Percentiles rank a stretch among this genome's conserved stretches.
phyloP scores from a whole-genome alignment of 2,113 vertebrate genomes.

The Aspidoscelis tigris region DNA sequence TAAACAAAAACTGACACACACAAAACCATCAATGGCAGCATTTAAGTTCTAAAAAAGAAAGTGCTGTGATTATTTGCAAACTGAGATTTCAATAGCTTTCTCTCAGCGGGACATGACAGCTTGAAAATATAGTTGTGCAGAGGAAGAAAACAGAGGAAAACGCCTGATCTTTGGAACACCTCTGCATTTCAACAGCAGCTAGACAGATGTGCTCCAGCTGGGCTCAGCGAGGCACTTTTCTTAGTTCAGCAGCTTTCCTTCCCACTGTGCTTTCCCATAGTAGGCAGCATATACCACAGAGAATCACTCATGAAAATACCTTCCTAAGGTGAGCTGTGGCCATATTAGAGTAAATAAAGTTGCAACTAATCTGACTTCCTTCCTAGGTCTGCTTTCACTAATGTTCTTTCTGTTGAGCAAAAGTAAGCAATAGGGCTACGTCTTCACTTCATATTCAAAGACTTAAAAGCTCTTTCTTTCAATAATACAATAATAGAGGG shows the following conservation, averaged over 20 bases:
- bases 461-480: neutral
- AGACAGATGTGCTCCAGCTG: constrained; percentile 51
- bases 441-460: neutral
- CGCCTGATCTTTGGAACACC: constrained; percentile 64
- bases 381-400: neutral
- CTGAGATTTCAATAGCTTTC: constrained; percentile 50
- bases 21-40: neutral
- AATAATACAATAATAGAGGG: neutral
- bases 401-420: neutral
- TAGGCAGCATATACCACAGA: constrained; percentile 12
- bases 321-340: constrained; percentile 32
- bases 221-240: constrained; percentile 33
- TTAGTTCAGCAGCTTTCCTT: constrained; percentile 9
- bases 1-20: neutral
- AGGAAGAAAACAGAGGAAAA: constrained; percentile 57
- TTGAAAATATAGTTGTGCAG: constrained; percentile 52
- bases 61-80: constrained; percentile 17
- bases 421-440: neutral
- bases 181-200: constrained; percentile 62
- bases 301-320: constrained; percentile 11
- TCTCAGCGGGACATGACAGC: constrained; percentile 53
- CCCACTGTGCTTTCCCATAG: constrained; percentile 23
- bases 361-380: constrained; percentile 5
- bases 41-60: constrained; percentile 40
- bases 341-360: neutral